Percentiles rank a stretch among this genome's conserved stretches.
These are phyloP conservation scores for Colostygia pectinataria DNA, from an alignment of 2,888 invertebrate genomes.

Conservation along the genomic window DNA sequence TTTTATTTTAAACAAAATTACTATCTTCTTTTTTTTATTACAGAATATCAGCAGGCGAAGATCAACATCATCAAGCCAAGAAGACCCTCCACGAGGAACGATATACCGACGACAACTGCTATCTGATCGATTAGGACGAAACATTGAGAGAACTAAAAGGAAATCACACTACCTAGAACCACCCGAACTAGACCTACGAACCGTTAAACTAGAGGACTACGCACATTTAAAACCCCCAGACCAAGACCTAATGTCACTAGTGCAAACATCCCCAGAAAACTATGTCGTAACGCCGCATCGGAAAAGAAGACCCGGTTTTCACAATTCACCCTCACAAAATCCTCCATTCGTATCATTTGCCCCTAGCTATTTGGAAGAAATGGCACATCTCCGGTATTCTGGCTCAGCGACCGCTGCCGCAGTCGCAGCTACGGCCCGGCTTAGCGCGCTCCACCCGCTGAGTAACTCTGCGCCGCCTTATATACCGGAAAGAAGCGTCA, in stretches of 20 bases:
- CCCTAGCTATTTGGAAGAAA: constrained; percentile 89
- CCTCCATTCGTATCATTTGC: constrained; percentile 93
- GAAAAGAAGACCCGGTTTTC: constrained; percentile 93
- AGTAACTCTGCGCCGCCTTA: constrained; percentile 90
- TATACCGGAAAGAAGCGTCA: constrained; percentile 84
- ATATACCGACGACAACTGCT: constrained; percentile 84
- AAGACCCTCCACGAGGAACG: constrained; percentile 77
- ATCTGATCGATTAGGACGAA: constrained; percentile 84
- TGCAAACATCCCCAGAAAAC: constrained; percentile 89
- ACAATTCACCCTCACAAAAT: constrained; percentile 93
- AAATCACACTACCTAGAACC: constrained; percentile 86
- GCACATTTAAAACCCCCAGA: constrained; percentile 86
- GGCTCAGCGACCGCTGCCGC: constrained; percentile 83
- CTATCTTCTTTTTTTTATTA: constrained; percentile 35
- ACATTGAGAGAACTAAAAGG: constrained; percentile 84
- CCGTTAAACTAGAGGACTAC: constrained; percentile 86
- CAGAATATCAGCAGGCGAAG: constrained; percentile 75
- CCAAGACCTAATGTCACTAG: constrained; percentile 86
- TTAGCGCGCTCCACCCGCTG: constrained; percentile 83
- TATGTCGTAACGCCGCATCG: constrained; percentile 94
- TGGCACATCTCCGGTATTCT: constrained; percentile 84
- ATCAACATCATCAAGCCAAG: constrained; percentile 78
- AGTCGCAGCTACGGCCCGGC: constrained; percentile 78
- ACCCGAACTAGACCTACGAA: constrained; percentile 86
- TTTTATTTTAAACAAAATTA: neutral